Base-by-base conservation (phyloP, 2,797 vertebrate species). In the Poeciliopsis paucimaculata region DNA sequence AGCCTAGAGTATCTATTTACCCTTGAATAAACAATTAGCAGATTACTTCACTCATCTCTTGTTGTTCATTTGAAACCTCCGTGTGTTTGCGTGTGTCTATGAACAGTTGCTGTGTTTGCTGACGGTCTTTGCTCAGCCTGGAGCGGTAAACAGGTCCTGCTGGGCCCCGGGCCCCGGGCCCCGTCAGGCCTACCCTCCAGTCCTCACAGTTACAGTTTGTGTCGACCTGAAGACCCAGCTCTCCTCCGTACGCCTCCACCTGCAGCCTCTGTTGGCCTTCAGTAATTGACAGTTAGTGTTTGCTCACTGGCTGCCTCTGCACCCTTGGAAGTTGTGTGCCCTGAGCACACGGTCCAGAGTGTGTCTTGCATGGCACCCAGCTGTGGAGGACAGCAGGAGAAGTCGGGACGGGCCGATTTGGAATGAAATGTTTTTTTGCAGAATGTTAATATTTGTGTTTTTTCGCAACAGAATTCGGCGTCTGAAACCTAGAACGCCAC, bases 291-390 rank as follows among this genome's bases (percentile, higher is more conserved):
- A 91, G 79, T 83, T 89, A 83, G 86, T 10, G 91, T 93, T 93
- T 92, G 89, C 89, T 81, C 85, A 85, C 43, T 3, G 41, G 75
- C 81, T 83, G 74, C 66, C 23, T 88, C 89, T 84, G 93, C 90
- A 62, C 89, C 91, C 87, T 84, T 86, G 90, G 82, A 94, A 95
- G 94, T 91, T 34, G 93, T 91, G 92, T 89, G 86, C 31, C 85
- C 75, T 88, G 93, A 95, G 94, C 93, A 95, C 89, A 83, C 92
- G 93, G 92, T 90, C 76, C 84, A 94, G 89, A 95, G 94, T 95
- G 94, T 94, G 94, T 68, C 85, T 90, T 31, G 81, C 94, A 95
- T 90, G 87, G 92, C 49, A 51, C 49, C 20, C 20, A 51, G 49
- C 20, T 95, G 95, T 87, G 88, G 93, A 94, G 76, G 82, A 77